These are phyloP conservation scores for Apis mellifera DNA, from an alignment of 1,140 invertebrate species.

Conservation along the genomic window DNA sequence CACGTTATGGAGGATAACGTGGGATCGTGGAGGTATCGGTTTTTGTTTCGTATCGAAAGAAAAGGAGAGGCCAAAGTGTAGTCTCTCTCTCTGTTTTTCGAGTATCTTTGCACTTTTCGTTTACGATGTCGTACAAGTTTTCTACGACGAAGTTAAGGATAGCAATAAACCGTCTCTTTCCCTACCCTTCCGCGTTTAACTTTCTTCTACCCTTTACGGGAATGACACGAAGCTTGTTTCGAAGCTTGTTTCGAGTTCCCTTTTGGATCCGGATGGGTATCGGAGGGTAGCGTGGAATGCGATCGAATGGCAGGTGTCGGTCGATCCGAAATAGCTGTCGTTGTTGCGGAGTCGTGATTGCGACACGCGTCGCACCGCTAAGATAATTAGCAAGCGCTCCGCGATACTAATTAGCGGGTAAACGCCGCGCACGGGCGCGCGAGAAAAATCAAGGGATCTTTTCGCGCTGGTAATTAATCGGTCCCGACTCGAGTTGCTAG, in stretches of 20 bases:
- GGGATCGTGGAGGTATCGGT: background rate
- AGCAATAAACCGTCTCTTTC: background rate
- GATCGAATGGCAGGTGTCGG: background rate
- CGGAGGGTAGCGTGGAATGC: background rate
- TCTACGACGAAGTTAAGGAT: background rate
- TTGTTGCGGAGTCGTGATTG: background rate
- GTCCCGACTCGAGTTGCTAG: slow-evolving; percentile 22
- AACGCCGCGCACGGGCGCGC: slow-evolving; percentile 30
- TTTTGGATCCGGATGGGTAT: background rate
- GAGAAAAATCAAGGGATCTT: slow-evolving; percentile 47
- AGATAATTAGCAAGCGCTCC: background rate
- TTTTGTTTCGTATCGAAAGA: background rate
- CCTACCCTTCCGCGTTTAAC: background rate
- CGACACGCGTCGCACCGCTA: slow-evolving; percentile 19
- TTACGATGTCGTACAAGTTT: slow-evolving; percentile 6
- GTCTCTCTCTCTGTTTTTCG: background rate
- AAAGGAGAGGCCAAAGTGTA: background rate
- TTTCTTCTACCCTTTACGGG: background rate
- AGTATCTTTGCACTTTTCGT: slow-evolving; percentile 3
- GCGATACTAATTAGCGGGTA: slow-evolving; percentile 60
- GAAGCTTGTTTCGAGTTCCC: background rate
- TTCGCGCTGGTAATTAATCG: slow-evolving; percentile 47
- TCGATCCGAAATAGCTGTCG: background rate
- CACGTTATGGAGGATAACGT: background rate
- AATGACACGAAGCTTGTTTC: background rate